These are phyloP conservation scores for Microtus ochrogaster DNA, from an alignment of 2,113 vertebrate genomes.

Conservation along the genomic window DNA sequence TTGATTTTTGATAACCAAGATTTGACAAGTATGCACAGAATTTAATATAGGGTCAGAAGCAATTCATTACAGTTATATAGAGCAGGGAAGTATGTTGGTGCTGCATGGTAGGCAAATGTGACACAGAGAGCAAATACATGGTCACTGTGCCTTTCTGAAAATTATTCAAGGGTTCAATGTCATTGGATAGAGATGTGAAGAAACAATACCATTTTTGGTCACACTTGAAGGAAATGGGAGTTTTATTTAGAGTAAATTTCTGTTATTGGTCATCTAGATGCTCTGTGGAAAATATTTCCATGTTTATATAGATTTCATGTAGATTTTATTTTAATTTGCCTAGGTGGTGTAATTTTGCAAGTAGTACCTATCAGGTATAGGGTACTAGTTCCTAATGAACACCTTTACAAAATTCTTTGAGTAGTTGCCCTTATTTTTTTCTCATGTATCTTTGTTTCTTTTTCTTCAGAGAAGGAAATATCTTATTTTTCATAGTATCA, in stretches of 20 bases:
- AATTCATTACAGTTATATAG: constrained; percentile 34
- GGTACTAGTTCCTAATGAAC: background rate
- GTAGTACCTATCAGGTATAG: background rate
- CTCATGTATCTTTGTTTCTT: background rate
- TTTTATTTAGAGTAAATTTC: background rate
- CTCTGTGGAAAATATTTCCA: background rate
- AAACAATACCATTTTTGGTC: background rate
- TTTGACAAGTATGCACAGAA: constrained; percentile 53
- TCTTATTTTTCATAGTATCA: background rate
- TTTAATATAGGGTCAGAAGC: constrained; percentile 63
- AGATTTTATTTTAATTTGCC: background rate
- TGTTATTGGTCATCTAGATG: background rate
- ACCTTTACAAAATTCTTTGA: background rate
- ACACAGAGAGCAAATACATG: background rate
- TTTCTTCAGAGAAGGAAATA: background rate
- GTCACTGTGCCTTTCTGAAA: background rate
- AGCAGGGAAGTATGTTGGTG: background rate
- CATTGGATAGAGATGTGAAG: background rate
- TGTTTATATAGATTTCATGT: background rate
- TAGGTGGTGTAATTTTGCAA: background rate
- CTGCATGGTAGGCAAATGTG: background rate
- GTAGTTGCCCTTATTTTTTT: background rate
- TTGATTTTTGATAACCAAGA: constrained; percentile 37
- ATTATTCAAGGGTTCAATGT: background rate
- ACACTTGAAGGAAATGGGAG: background rate